Evolutionary conservation across 2,888 invertebrate species (phyloP), one percentile per base, ranked within the genome.

Genomic region (Trissoscelio sp.): DNA sequence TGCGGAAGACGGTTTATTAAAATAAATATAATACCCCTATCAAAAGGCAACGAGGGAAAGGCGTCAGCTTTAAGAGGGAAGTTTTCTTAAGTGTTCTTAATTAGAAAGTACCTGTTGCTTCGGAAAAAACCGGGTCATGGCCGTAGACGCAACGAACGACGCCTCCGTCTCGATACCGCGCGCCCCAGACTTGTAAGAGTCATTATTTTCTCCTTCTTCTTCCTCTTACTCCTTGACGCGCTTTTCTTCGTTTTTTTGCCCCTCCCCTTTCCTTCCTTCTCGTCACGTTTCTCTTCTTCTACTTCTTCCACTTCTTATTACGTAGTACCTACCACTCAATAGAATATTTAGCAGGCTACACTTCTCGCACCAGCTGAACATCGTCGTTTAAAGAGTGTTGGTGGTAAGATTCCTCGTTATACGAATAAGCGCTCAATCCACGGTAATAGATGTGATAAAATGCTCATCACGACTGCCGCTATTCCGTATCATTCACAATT

Each of bases 61-160:
- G 90, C 90, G 90, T 90, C 89, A 88, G 90, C 91, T 91, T 91
- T 90, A 91, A 91, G 91, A 91, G 90, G 88, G 88, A 91, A 91
- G 91, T 91, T 91, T 91, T 91, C 91, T 91, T 91, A 91, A 91
- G 91, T 91, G 91, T 91, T 91, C 91, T 91, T 91, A 91, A 91
- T 91, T 91, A 91, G 91, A 91, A 90, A 89, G 88, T 87, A 91
- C 91, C 91, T 91, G 91, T 91, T 91, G 91, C 91, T 90, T 91
- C 90, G 89, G 91, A 91, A 91, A 91, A 91, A 91, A 91, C 90
- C 87, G 86, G 91, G 91, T 91, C 91, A 91, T 87, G 91, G 91
- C 87, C 91, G 89, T 89, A 88, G 88, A 88, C 88, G 85, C 86
- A 87, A 85, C 86, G 87, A 85, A 64, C 81, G 79, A 82, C 75